These are phyloP conservation scores for Florisuga fusca DNA, from an alignment of 2,797 vertebrate species.

Conservation along the genomic window DNA sequence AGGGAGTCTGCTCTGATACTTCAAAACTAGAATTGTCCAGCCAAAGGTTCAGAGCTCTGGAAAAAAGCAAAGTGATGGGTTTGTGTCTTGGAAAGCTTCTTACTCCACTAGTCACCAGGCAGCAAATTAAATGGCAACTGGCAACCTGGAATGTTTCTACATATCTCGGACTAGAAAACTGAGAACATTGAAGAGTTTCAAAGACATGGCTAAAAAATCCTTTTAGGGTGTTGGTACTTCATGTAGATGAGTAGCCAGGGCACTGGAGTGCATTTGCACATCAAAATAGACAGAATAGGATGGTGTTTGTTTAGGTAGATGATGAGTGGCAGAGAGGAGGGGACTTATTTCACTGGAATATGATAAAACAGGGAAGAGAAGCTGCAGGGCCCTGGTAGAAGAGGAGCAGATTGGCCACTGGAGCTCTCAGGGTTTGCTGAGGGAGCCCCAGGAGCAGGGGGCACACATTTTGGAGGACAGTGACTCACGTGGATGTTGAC, in stretches of 20 bases:
- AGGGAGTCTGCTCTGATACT: not conserved
- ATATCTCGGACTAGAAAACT: not conserved
- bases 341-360: not conserved
- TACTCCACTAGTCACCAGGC: not conserved
- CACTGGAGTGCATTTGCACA: fast-evolving
- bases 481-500: not conserved
- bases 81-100: not conserved
- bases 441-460: not conserved
- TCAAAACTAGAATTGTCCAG: not conserved
- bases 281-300: not conserved
- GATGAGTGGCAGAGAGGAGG: not conserved
- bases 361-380: not conserved
- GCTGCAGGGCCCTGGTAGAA: not conserved
- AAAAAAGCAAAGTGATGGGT: not conserved
- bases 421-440: not conserved
- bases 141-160: not conserved
- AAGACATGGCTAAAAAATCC: not conserved
- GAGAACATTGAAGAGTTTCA: not conserved
- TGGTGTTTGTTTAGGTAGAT: not conserved
- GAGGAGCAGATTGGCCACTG: not conserved
- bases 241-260: not conserved
- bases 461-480: not conserved
- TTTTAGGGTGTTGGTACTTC: not conserved
- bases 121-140: not conserved
- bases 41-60: not conserved